phyloP scores from a whole-genome alignment of 2,113 vertebrate species.

The Calidris pygmaea region DNA sequence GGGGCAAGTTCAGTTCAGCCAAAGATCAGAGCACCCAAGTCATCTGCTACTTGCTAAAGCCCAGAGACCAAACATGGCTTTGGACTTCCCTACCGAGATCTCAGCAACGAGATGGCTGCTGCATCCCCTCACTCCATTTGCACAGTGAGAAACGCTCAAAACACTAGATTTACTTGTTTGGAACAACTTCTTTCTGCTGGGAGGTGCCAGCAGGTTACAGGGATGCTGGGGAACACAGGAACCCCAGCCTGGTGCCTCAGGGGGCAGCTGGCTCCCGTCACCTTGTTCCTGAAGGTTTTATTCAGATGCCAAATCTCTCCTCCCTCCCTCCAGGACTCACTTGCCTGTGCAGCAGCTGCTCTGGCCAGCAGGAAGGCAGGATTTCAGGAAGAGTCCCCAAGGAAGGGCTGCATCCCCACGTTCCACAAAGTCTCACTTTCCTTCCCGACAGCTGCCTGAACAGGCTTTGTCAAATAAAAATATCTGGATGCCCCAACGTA shows the following conservation, averaged over 20 bases:
- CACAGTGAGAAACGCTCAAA: neutral
- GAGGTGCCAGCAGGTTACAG: neutral
- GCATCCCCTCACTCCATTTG: neutral
- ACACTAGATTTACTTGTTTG: neutral
- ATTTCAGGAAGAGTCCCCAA: neutral
- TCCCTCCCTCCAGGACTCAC: neutral
- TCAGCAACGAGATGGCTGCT: neutral
- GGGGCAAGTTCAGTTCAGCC: neutral
- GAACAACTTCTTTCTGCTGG: neutral
- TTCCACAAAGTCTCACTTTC: neutral
- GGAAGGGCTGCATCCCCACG: neutral
- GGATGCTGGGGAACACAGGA: neutral
- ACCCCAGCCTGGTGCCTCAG: neutral
- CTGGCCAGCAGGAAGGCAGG: neutral
- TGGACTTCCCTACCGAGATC: neutral
- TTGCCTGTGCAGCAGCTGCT: neutral
- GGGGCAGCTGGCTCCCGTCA: neutral
- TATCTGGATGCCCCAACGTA: neutral
- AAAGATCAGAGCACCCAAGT: neutral
- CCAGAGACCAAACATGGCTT: neutral
- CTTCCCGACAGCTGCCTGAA: conserved; percentile 4
- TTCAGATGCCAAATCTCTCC: neutral
- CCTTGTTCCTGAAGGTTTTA: neutral
- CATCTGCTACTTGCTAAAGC: neutral
- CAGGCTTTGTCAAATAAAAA: neutral